These are phyloP conservation scores for Shargacucullia verbasci DNA, from an alignment of 2,888 invertebrate species.

Conservation along the genomic window DNA sequence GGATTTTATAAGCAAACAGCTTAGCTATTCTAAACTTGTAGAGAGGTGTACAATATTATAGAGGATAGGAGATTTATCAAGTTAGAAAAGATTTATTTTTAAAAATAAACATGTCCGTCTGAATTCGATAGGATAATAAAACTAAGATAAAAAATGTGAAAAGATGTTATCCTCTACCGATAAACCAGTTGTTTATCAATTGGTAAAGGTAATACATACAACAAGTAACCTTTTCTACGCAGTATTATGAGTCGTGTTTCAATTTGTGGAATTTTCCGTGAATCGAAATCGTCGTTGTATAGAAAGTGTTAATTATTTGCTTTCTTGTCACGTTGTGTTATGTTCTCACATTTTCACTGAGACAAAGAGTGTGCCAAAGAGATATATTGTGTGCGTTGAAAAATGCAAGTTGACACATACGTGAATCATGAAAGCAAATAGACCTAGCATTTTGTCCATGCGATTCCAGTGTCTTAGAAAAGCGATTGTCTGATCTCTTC, in stretches of 20 bases:
- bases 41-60: no score
- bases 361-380: conserved; percentile 54
- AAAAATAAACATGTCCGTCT: no score
- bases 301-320: conserved; percentile 64
- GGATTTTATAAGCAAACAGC: no score
- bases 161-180: conserved; percentile 7
- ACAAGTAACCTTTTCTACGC: conserved; percentile 37
- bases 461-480: no score
- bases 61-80: no score
- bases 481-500: no score
- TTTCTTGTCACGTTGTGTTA: conserved; percentile 58
- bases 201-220: conserved; percentile 29
- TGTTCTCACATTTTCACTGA: conserved; percentile 66
- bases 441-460: not conserved
- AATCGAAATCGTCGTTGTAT: conserved; percentile 44
- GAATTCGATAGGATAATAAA: no score
- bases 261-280: conserved; percentile 44
- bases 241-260: conserved; percentile 12
- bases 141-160: conserved; percentile 1
- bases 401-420: conserved; percentile 24
- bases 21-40: no score
- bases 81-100: no score
- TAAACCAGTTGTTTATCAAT: conserved; percentile 45
- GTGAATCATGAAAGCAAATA: conserved; percentile 18
- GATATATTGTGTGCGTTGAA: conserved; percentile 24